Evolutionary conservation across 2,113 vertebrate species (phyloP).

Genomic region (Oncorhynchus masou): DNA sequence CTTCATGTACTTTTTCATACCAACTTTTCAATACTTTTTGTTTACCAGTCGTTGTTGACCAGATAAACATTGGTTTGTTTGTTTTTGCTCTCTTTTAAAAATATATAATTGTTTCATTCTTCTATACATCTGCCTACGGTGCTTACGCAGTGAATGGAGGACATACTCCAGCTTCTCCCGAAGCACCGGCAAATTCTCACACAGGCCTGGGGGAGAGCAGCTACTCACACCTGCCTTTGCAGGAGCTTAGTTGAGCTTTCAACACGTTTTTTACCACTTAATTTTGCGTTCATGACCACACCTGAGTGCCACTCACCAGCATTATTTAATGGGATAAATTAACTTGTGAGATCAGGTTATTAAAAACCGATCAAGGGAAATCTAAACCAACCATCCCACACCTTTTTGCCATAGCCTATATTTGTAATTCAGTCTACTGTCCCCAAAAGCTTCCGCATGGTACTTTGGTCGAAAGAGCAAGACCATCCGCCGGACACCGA

Average conservation of each 20-base stretch:
- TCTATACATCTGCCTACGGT: slow-evolving; percentile 48
- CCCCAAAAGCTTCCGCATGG: slow-evolving; percentile 76
- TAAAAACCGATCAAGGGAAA: slow-evolving; percentile 61
- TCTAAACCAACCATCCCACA: slow-evolving; percentile 3
- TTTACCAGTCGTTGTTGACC: background rate
- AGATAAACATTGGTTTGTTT: background rate
- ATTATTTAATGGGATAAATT: slow-evolving; percentile 79
- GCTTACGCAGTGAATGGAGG: slow-evolving; percentile 77
- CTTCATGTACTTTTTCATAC: background rate
- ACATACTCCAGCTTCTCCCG: slow-evolving; percentile 75
- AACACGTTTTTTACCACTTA: slow-evolving; percentile 25
- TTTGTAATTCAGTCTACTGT: slow-evolving; percentile 41
- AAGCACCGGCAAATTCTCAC: slow-evolving; percentile 77
- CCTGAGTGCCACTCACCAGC: slow-evolving; percentile 29
- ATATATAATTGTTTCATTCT: slow-evolving; percentile 35
- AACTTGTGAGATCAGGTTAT: slow-evolving; percentile 23
- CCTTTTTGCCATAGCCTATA: background rate
- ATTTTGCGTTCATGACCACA: slow-evolving; percentile 40
- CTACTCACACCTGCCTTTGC: slow-evolving; percentile 50
- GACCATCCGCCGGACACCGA: slow-evolving; percentile 77
- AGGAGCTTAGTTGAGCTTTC: slow-evolving; percentile 44
- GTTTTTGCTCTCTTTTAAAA: background rate
- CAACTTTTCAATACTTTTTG: background rate
- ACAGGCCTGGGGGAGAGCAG: slow-evolving; percentile 45
- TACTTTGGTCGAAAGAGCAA: slow-evolving; percentile 83